These are phyloP conservation scores for Leucophora obtusa DNA, from an alignment of 2,888 invertebrate genomes.

Conservation along the genomic window DNA sequence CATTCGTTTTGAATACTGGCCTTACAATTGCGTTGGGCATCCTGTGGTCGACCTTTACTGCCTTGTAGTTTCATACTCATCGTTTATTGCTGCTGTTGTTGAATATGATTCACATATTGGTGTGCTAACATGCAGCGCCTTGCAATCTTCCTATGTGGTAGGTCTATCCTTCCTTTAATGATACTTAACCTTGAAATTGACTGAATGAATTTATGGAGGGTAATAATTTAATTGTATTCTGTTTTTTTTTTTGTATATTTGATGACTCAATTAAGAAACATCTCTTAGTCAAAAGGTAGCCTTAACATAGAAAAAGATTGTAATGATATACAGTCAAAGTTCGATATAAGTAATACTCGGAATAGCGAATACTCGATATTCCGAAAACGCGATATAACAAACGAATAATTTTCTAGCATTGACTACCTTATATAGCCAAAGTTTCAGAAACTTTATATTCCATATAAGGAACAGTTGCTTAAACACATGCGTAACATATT, in stretches of 20 bases:
- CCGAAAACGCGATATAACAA: too few species aligned
- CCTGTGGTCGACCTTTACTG: too few species aligned
- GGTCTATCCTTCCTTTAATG: conserved; percentile 1
- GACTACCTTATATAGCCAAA: too few species aligned
- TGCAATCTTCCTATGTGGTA: conserved; percentile 23
- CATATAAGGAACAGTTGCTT: too few species aligned
- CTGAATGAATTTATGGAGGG: conserved; percentile 15
- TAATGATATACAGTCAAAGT: neutral
- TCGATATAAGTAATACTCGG: too few species aligned
- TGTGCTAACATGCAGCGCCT: conserved; percentile 6
- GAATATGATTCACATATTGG: neutral
- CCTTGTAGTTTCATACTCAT: too few species aligned
- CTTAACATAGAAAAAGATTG: neutral
- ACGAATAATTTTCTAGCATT: too few species aligned
- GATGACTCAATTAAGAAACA: conserved; percentile 39
- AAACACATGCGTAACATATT: too few species aligned
- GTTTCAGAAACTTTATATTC: too few species aligned
- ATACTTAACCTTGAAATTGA: conserved; percentile 14
- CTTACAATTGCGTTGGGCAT: too few species aligned
- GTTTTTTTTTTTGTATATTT: conserved; percentile 22
- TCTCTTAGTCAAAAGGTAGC: neutral
- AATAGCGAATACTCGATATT: too few species aligned
- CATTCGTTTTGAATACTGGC: too few species aligned
- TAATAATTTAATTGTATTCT: neutral
- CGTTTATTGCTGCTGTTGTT: conserved; percentile 29